phyloP scores from a whole-genome alignment of 2,888 invertebrate species.

The Molanna angustata region DNA sequence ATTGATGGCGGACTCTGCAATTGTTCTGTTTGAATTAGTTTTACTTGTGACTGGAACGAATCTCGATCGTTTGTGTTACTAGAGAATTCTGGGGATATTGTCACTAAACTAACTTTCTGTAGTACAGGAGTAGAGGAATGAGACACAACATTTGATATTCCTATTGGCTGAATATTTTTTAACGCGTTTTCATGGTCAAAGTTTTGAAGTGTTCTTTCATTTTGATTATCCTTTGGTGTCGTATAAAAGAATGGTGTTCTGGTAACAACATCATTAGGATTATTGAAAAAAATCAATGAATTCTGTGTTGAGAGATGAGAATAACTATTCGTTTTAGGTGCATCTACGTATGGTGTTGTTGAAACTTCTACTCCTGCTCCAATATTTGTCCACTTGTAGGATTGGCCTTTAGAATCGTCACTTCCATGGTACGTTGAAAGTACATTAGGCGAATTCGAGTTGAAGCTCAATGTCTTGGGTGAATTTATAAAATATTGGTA shows the following conservation, averaged over 20 bases:
- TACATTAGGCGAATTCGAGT: slow-evolving; percentile 6
- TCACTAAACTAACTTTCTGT: slow-evolving; percentile 40
- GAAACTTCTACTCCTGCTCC: slow-evolving; percentile 27
- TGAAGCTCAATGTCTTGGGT: slow-evolving; percentile 8
- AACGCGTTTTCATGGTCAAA: slow-evolving; percentile 53
- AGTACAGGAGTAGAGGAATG: slow-evolving; percentile 31
- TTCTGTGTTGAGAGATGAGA: slow-evolving; percentile 21
- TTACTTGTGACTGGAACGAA: slow-evolving; percentile 15
- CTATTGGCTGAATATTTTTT: slow-evolving; percentile 52
- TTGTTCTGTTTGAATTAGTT: too few species aligned
- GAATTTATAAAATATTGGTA: slow-evolving; percentile 2
- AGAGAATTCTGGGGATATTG: slow-evolving; percentile 33
- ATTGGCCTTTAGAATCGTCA: slow-evolving; percentile 5
- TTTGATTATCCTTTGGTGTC: slow-evolving; percentile 33
- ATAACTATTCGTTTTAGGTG: too few species aligned
- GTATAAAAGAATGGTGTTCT: slow-evolving; percentile 25
- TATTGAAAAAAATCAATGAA: slow-evolving; percentile 21
- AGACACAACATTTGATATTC: slow-evolving; percentile 47
- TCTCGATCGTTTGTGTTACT: slow-evolving; percentile 4
- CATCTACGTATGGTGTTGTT: slow-evolving; percentile 5
- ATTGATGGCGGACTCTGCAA: slow-evolving; percentile 15
- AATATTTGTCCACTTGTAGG: slow-evolving; percentile 25
- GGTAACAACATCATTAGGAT: slow-evolving; percentile 22
- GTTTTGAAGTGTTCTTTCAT: slow-evolving; percentile 43
- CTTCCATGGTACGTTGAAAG: slow-evolving; percentile 12